phyloP scores from a whole-genome alignment of 2,113 vertebrate genomes.

The Rhinichthys klamathensis region DNA sequence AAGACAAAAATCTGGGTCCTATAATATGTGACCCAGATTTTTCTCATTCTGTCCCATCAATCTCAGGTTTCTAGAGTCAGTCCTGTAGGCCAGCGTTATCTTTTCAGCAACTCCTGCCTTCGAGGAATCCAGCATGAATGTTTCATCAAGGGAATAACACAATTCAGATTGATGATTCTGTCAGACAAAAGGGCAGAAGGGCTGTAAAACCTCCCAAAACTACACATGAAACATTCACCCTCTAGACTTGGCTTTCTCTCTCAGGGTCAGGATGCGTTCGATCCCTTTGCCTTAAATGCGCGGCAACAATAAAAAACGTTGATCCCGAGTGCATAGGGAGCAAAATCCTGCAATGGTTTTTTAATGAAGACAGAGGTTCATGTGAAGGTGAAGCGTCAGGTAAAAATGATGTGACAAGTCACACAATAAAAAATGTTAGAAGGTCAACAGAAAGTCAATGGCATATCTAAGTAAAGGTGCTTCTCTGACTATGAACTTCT shows the following conservation, averaged over 20 bases:
- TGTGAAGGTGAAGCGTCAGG: constrained; percentile 21
- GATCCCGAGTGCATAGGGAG: not conserved
- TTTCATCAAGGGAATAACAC: not conserved
- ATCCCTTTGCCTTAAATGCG: not conserved
- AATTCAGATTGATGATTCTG: constrained; percentile 27
- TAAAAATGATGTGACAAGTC: constrained; percentile 3
- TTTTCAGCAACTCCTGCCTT: not conserved
- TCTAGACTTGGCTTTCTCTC: not conserved
- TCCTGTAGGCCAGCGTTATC: not conserved
- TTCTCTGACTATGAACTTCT: constrained; percentile 8
- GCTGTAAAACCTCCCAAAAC: constrained; percentile 5
- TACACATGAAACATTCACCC: not conserved
- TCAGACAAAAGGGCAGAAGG: constrained; percentile 23
- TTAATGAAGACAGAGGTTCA: constrained; percentile 39
- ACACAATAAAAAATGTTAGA: not conserved
- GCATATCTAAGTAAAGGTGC: no score
- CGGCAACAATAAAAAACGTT: not conserved
- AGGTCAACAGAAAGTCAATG: constrained; percentile 14
- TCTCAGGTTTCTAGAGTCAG: not conserved
- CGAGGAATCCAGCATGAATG: constrained; percentile 19
- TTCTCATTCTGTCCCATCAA: not conserved
- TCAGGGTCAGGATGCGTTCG: not conserved
- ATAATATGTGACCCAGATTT: not conserved
- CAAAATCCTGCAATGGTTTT: constrained; percentile 1
- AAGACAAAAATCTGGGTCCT: not conserved